Percentiles rank a stretch among this genome's conserved stretches.
Conservation (phyloP, 2,888 invertebrate genomes). For the Frankliniella intonsa region DNA sequence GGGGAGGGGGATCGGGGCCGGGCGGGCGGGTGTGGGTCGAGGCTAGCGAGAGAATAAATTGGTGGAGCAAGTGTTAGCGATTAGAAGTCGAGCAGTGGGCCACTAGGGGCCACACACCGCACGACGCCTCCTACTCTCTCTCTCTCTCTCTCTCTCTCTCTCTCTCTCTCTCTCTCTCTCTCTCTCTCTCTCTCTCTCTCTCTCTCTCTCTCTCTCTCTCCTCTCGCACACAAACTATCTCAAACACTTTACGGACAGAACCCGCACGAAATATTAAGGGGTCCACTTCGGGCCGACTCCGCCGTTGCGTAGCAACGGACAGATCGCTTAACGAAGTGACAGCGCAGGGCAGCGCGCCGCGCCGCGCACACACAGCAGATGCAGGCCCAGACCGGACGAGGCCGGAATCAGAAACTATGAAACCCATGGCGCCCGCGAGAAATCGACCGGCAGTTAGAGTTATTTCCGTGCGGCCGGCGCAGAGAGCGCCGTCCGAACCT, state of each 20-base stretch:
- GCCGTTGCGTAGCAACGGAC: neutral
- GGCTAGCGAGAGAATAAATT: slow-evolving; percentile 22
- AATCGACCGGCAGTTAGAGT: too few species aligned
- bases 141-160: neutral
- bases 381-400: too few species aligned
- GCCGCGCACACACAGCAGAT: neutral
- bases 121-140: neutral
- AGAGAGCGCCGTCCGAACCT: too few species aligned
- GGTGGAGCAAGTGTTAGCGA: slow-evolving; percentile 21
- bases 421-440: too few species aligned
- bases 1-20: neutral
- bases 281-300: neutral
- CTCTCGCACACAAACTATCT: neutral
- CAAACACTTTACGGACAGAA: neutral
- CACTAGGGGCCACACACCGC: slow-evolving; percentile 1
- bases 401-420: too few species aligned
- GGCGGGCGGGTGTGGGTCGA: slow-evolving; percentile 18
- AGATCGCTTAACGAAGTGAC: slow-evolving; percentile 19
- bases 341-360: neutral
- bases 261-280: slow-evolving; percentile 16
- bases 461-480: too few species aligned
- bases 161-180: neutral
- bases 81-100: slow-evolving; percentile 22
- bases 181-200: neutral
- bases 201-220: neutral